Conservation (phyloP, 2,113 vertebrate genomes). For the Malaclemys terrapin region DNA sequence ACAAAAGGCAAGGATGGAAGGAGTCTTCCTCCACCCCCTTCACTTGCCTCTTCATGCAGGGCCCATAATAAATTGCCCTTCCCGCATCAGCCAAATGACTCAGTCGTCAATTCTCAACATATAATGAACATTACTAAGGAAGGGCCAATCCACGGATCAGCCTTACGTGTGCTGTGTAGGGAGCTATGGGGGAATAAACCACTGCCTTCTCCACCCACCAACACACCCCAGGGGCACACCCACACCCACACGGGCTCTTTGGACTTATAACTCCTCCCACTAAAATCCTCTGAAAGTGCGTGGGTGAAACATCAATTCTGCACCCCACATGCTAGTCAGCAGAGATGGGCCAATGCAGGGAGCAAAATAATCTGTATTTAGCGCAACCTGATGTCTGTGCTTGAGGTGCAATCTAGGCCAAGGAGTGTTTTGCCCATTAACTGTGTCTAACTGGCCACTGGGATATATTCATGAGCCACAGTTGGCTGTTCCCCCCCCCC, state of each 20-base stretch:
- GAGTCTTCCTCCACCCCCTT: neutral
- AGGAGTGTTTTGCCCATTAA: neutral
- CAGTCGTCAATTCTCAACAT: neutral
- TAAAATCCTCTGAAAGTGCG: accelerated
- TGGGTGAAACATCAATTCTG: accelerated
- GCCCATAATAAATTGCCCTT: neutral
- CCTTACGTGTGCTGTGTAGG: accelerated
- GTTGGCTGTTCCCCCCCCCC: neutral
- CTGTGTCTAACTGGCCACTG: constrained; percentile 11
- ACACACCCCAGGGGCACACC: neutral
- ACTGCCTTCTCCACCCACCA: neutral
- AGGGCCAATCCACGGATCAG: neutral
- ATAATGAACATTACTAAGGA: neutral
- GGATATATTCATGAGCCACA: constrained; percentile 41
- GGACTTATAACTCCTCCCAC: neutral
- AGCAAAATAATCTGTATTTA: neutral
- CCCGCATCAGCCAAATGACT: neutral
- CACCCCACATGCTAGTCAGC: neutral
- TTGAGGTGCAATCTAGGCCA: accelerated
- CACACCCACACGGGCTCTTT: neutral
- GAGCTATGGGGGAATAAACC: neutral
- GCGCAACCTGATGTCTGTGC: neutral
- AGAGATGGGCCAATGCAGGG: neutral
- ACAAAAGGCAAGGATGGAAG: neutral
- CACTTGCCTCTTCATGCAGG: neutral